These are phyloP conservation scores for Merluccius polli DNA, from an alignment of 2,797 vertebrate genomes.

Conservation along the genomic window DNA sequence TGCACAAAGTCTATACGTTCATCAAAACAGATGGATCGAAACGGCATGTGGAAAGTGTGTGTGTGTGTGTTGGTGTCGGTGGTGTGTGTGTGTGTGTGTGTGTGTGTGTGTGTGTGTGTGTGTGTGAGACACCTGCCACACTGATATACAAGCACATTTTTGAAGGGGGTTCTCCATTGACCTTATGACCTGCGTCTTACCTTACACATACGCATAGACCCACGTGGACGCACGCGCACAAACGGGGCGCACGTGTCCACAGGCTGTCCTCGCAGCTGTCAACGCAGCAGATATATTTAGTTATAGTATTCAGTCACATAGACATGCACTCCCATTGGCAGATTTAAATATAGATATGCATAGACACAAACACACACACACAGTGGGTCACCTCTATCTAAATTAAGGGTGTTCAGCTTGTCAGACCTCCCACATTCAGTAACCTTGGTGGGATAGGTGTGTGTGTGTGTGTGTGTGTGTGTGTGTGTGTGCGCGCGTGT, in stretches of 20 bases:
- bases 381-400: constrained; percentile 48
- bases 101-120: constrained; percentile 2
- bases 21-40: not conserved
- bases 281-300: constrained; percentile 51
- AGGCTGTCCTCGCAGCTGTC: constrained; percentile 45
- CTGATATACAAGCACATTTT: not conserved
- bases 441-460: not conserved
- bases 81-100: constrained; percentile 4
- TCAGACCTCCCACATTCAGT: constrained; percentile 16
- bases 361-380: constrained; percentile 12
- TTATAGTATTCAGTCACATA: constrained; percentile 23
- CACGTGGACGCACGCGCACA: constrained; percentile 17
- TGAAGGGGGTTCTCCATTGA: not conserved
- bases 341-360: constrained; percentile 1
- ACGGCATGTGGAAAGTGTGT: not conserved
- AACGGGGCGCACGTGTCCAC: not conserved
- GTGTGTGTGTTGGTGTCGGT: not conserved
- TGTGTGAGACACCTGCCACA: constrained; percentile 19
- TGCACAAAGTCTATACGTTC: not conserved
- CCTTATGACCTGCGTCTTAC: not conserved
- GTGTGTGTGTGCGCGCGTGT: constrained; percentile 7
- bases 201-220: not conserved
- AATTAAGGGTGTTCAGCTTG: constrained; percentile 30
- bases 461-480: constrained; percentile 6
- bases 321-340: constrained; percentile 14